phyloP scores from a whole-genome alignment of 2,797 vertebrate species.

The Pangasius djambal region DNA sequence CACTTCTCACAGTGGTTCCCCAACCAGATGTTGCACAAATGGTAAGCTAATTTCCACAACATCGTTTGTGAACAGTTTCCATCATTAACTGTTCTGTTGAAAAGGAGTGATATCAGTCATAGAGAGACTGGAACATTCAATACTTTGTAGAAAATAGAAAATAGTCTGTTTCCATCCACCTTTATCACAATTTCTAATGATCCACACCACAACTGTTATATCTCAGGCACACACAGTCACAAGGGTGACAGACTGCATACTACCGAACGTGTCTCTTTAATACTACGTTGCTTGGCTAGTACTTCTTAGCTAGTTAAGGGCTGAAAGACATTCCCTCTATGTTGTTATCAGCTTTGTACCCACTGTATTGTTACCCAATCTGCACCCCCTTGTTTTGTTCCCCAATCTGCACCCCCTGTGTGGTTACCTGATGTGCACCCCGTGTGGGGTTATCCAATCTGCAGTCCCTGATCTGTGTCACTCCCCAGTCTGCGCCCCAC shows the following conservation, averaged over 20 bases:
- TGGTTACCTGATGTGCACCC: not conserved
- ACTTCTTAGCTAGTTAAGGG: not conserved
- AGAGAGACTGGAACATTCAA: not conserved
- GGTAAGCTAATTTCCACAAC: slow-evolving; percentile 9
- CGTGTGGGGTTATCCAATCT: not conserved
- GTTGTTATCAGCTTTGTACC: not conserved
- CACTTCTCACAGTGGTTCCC: not conserved
- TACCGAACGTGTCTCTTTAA: not conserved
- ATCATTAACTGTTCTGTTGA: not conserved
- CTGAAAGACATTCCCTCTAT: not conserved
- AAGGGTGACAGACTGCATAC: not conserved
- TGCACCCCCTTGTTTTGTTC: not conserved
- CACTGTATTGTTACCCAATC: not conserved
- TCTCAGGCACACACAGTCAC: not conserved
- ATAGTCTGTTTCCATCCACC: not conserved
- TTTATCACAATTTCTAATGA: not conserved
- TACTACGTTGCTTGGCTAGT: not conserved
- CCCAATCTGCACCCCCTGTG: not conserved
- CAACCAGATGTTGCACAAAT: slow-evolving; percentile 20
- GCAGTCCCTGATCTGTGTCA: not conserved
- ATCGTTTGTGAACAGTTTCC: not conserved
- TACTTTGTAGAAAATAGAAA: not conserved
- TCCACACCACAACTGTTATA: not conserved
- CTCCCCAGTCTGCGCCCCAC: not conserved
- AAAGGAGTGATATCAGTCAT: not conserved